Evolutionary conservation across 2,888 invertebrate species (phyloP).

Genomic region (Agapostemon virescens): DNA sequence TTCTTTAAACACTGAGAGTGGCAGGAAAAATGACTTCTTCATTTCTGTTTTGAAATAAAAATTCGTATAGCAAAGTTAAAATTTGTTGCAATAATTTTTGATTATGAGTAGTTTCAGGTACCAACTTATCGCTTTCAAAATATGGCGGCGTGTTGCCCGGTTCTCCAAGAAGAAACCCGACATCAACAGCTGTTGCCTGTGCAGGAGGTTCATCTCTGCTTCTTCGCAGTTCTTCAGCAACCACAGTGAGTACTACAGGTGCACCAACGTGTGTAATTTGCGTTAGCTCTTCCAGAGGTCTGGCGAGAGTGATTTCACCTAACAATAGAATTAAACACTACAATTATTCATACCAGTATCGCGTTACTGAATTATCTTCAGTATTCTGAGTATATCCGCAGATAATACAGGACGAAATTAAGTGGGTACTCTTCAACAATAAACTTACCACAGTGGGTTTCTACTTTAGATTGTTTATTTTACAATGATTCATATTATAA

Average conservation of each 20-base stretch:
- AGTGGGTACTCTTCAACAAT: no score
- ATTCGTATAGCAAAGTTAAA: background rate
- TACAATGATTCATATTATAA: no score
- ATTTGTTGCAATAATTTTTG: background rate
- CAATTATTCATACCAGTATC: background rate
- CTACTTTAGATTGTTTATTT: no score
- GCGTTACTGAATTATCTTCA: background rate
- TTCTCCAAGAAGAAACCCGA: constrained; percentile 91
- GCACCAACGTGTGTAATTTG: constrained; percentile 91
- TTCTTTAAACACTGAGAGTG: background rate
- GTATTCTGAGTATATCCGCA: no score
- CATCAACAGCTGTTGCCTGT: constrained; percentile 90
- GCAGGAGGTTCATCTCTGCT: constrained; percentile 88
- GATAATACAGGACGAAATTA: no score
- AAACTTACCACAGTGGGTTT: no score
- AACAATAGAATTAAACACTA: constrained; percentile 38
- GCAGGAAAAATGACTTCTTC: background rate
- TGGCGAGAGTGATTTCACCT: constrained; percentile 87
- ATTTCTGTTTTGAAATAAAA: background rate
- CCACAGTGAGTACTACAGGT: constrained; percentile 90
- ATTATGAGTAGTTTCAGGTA: constrained; percentile 53
- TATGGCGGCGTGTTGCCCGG: constrained; percentile 89
- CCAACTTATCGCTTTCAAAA: constrained; percentile 89
- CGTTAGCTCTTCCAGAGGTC: constrained; percentile 89
- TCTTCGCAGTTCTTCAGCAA: constrained; percentile 91